phyloP scores from a whole-genome alignment of 2,113 vertebrate species.

The Donacobius atricapilla region DNA sequence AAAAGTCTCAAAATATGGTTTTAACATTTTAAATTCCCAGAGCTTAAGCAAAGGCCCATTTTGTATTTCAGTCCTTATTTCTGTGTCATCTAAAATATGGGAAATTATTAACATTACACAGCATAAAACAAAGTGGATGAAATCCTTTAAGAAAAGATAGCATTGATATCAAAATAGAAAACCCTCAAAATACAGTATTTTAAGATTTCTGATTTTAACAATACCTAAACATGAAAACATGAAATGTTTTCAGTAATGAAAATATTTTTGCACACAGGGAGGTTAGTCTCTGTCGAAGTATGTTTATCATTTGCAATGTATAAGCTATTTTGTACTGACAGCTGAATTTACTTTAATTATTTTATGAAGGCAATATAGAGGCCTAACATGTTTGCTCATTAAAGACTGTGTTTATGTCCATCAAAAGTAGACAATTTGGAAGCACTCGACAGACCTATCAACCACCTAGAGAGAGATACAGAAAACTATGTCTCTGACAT shows the following conservation, averaged over 20 bases:
- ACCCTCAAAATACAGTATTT: not conserved
- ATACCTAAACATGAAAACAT: not conserved
- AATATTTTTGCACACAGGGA: not conserved
- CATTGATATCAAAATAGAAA: not conserved
- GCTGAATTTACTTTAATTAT: not conserved
- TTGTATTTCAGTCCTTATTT: not conserved
- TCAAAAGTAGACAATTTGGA: not conserved
- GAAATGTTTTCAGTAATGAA: not conserved
- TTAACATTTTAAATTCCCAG: not conserved
- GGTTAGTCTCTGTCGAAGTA: not conserved
- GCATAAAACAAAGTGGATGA: not conserved
- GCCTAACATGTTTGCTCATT: not conserved
- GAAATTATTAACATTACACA: not conserved
- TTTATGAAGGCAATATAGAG: not conserved
- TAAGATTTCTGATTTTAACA: not conserved
- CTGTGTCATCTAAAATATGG: not conserved
- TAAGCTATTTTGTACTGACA: not conserved
- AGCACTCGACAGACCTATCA: not conserved
- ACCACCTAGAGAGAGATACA: not conserved
- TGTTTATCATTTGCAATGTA: not conserved
- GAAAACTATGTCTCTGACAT: not conserved
- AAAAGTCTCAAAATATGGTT: not conserved
- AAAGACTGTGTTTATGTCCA: not conserved
- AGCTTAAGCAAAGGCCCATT: not conserved
- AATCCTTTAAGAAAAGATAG: not conserved